These are phyloP conservation scores for Microctonus brassicae DNA, from an alignment of 2,888 invertebrate species.

Conservation along the genomic window DNA sequence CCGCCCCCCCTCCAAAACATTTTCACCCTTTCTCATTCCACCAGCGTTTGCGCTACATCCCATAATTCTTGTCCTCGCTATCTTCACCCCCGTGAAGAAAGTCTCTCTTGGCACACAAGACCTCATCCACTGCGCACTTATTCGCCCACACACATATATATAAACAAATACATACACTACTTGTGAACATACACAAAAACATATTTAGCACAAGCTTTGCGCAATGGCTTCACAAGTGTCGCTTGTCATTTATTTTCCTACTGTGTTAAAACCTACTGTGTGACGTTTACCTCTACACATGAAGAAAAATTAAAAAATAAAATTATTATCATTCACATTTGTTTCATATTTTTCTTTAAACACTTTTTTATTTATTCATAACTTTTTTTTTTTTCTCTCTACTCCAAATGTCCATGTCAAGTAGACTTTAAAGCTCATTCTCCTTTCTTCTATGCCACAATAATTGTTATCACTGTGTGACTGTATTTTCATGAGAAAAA, in stretches of 20 bases:
- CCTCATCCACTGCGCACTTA: constrained; percentile 40
- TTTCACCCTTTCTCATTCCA: background rate
- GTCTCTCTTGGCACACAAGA: constrained; percentile 56
- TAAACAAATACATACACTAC: constrained; percentile 47
- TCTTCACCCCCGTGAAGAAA: constrained; percentile 57
- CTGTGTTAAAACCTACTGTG: background rate
- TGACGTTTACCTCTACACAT: background rate
- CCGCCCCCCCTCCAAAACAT: background rate
- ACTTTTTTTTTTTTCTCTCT: background rate
- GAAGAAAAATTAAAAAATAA: background rate
- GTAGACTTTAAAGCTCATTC: background rate
- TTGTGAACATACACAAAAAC: background rate
- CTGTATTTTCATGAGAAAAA: constrained; percentile 23
- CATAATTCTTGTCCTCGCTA: constrained; percentile 65
- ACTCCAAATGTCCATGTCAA: background rate
- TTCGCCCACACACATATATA: constrained; percentile 16
- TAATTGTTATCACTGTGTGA: constrained; percentile 30
- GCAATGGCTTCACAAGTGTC: constrained; percentile 33
- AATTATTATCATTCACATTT: background rate
- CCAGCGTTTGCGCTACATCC: constrained; percentile 42
- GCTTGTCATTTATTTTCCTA: constrained; percentile 64
- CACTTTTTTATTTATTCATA: background rate
- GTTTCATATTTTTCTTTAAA: background rate
- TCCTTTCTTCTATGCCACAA: background rate
- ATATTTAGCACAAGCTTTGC: background rate